Percentiles rank a stretch among this genome's conserved stretches.
phyloP scores from a whole-genome alignment of 2,797 vertebrate genomes.

The Triplophysa yarkandensis region DNA sequence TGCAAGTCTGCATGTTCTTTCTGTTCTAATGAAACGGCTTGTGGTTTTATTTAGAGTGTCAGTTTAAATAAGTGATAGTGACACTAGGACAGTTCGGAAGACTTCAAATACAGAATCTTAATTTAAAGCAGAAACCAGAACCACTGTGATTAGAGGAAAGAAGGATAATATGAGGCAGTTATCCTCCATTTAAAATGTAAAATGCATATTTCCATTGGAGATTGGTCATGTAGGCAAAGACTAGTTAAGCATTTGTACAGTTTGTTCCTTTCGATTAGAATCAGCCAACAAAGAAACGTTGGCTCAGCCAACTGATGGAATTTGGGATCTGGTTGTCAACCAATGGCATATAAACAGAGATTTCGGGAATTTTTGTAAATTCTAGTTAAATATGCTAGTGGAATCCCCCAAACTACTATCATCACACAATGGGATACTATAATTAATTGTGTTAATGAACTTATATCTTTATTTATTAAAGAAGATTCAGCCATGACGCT shows the following conservation, averaged over 20 bases:
- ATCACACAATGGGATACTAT: no score
- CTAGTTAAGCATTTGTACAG: not conserved
- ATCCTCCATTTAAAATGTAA: not conserved
- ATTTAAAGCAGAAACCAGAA: not conserved
- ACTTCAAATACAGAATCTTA: constrained; percentile 11
- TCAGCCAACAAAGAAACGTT: not conserved
- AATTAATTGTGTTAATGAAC: no score
- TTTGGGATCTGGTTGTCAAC: not conserved
- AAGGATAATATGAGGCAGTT: not conserved
- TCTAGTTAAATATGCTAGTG: no score
- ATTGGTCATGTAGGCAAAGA: not conserved
- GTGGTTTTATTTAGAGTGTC: not conserved
- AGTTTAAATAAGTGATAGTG: not conserved
- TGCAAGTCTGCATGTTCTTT: not conserved
- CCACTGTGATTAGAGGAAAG: constrained; percentile 3
- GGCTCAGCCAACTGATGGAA: not conserved
- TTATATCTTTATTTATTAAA: no score
- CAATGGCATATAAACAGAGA: not conserved
- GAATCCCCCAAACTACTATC: no score
- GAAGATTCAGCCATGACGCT: no score
- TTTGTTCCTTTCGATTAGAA: not conserved
- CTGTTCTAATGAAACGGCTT: constrained; percentile 6
- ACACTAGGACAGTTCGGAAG: not conserved
- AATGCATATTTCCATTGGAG: not conserved
- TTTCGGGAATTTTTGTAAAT: no score